Evolutionary conservation across 2,113 vertebrate species (phyloP).

Genomic region (Syngnathus typhle): DNA sequence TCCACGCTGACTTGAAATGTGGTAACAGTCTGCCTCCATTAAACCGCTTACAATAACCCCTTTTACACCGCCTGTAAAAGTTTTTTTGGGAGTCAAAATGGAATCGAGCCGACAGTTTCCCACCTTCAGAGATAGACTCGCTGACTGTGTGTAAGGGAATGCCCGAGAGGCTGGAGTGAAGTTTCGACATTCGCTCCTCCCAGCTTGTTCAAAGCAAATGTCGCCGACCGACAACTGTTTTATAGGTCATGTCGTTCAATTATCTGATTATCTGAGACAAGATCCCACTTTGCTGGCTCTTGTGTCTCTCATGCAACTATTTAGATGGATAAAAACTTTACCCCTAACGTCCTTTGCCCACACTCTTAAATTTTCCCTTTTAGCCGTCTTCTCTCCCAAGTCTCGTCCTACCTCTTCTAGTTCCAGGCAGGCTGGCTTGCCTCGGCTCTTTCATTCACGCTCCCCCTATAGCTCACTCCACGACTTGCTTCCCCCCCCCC

Average conservation of each 20-base stretch:
- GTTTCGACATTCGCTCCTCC: neutral
- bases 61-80: neutral
- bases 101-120: neutral
- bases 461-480: slow-evolving; percentile 42
- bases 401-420: slow-evolving; percentile 31
- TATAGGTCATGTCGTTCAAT: neutral
- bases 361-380: slow-evolving; percentile 32
- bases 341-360: slow-evolving; percentile 18
- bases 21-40: slow-evolving; percentile 27
- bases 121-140: neutral
- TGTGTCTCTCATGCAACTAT: neutral
- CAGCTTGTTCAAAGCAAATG: neutral
- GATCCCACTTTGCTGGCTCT: neutral
- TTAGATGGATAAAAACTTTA: neutral
- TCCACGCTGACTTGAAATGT: slow-evolving; percentile 35
- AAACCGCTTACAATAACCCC: neutral
- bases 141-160: neutral
- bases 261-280: neutral
- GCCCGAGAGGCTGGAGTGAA: neutral
- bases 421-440: slow-evolving; percentile 37
- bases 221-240: neutral
- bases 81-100: neutral
- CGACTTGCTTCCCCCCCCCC: slow-evolving; percentile 35
- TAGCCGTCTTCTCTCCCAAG: slow-evolving; percentile 19
- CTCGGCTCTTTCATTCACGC: slow-evolving; percentile 20